Evolutionary conservation across 2,797 vertebrate genomes (phyloP).

Genomic region (Vipera latastei): DNA sequence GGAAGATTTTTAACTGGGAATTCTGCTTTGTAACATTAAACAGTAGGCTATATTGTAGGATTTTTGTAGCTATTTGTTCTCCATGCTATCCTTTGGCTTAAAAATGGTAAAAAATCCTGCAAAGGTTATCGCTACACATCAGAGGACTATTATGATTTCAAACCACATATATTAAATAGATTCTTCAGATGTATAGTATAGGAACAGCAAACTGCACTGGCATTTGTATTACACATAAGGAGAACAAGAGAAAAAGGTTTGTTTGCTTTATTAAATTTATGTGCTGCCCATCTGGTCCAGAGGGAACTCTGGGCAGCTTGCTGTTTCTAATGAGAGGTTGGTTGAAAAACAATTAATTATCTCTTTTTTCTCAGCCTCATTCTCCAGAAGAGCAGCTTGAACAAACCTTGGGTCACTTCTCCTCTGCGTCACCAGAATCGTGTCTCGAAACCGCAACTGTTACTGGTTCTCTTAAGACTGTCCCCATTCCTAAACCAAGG

Average conservation of each 20-base stretch:
- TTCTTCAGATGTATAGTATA: neutral
- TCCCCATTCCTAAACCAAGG: slow-evolving; percentile 75
- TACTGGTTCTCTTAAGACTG: slow-evolving; percentile 37
- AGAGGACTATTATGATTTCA: neutral
- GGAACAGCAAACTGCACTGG: neutral
- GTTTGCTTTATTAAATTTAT: neutral
- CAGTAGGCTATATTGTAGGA: neutral
- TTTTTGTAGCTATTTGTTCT: neutral
- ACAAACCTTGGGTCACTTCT: slow-evolving; percentile 27
- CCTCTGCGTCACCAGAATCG: slow-evolving; percentile 52
- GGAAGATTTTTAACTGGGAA: neutral
- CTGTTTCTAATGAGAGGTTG: neutral
- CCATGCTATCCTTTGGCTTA: neutral
- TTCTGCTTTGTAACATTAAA: neutral
- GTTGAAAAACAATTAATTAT: neutral
- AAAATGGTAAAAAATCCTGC: neutral
- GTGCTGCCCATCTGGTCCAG: neutral
- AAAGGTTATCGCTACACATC: neutral
- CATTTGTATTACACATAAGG: neutral
- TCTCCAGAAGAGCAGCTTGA: slow-evolving; percentile 56
- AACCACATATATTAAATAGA: neutral
- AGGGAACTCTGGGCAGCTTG: neutral
- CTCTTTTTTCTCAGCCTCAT: slow-evolving; percentile 38
- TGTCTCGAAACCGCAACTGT: slow-evolving; percentile 37
- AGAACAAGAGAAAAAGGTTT: neutral